These are phyloP conservation scores for Megaptera novaeangliae DNA, from an alignment of 2,113 vertebrate genomes.

Conservation along the genomic window DNA sequence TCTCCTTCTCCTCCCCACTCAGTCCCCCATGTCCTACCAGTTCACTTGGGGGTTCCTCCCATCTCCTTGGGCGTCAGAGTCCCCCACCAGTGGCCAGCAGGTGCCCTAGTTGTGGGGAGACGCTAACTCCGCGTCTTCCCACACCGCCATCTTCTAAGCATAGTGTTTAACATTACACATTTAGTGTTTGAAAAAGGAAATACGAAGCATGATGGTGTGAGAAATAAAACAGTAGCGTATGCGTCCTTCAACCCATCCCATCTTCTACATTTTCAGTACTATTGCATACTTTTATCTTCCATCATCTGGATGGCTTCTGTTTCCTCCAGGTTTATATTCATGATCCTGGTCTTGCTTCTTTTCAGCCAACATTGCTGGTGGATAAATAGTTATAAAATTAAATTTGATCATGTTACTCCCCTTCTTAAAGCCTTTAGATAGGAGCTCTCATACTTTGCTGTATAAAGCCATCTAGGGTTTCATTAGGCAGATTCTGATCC, in stretches of 20 bases:
- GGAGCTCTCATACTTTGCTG: background rate
- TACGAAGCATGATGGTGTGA: background rate
- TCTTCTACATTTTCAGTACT: background rate
- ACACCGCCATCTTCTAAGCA: background rate
- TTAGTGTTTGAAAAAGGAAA: background rate
- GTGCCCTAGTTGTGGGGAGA: too few relatives aligned
- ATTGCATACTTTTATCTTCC: background rate
- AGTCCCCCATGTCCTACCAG: too few relatives aligned
- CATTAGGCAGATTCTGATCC: background rate
- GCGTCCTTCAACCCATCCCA: fast-evolving
- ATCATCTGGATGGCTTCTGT: background rate
- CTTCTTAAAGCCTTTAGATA: background rate
- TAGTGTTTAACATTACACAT: background rate
- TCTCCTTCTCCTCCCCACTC: too few relatives aligned
- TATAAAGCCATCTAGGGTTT: background rate
- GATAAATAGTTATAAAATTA: background rate
- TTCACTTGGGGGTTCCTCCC: too few relatives aligned
- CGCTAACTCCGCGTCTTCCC: too few relatives aligned
- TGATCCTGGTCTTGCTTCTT: background rate
- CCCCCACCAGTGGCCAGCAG: too few relatives aligned
- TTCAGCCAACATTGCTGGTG: background rate
- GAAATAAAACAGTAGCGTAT: fast-evolving
- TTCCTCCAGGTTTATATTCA: background rate
- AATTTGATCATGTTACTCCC: background rate
- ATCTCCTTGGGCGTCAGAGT: too few relatives aligned